Evolutionary conservation across 2,113 vertebrate genomes (phyloP).

Genomic region (Oreochromis aureus): DNA sequence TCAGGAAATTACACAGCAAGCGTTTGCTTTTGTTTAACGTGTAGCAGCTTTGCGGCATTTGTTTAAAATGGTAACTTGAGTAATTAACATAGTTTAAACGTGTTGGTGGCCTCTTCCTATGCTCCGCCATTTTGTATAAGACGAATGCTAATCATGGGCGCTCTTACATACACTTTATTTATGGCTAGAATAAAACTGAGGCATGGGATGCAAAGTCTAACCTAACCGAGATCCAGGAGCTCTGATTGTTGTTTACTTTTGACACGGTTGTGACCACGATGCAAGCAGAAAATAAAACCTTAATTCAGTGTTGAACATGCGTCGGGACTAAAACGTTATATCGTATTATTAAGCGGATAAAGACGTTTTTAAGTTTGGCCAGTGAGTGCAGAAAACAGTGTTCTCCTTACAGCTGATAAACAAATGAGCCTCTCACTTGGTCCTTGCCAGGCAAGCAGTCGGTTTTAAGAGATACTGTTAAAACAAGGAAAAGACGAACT

Average conservation of each 20-base stretch:
- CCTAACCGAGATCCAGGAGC: not conserved
- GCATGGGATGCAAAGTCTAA: slow-evolving; percentile 28
- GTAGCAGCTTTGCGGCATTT: slow-evolving; percentile 29
- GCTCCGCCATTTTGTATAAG: slow-evolving; percentile 82
- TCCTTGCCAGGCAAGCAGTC: slow-evolving; percentile 24
- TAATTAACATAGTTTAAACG: slow-evolving; percentile 79
- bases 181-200: slow-evolving; percentile 67
- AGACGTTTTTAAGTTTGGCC: slow-evolving; percentile 54
- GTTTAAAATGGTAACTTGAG: slow-evolving; percentile 64
- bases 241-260: slow-evolving; percentile 22
- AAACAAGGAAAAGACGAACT: slow-evolving; percentile 78
- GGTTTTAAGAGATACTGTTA: slow-evolving; percentile 69
- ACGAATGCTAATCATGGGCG: slow-evolving; percentile 82
- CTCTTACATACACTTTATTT: slow-evolving; percentile 79
- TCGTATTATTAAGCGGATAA: slow-evolving; percentile 41
- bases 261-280: not conserved
- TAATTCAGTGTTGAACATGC: slow-evolving; percentile 58
- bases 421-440: not conserved
- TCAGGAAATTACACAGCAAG: slow-evolving; percentile 56
- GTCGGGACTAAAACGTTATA: slow-evolving; percentile 71
- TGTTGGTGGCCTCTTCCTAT: slow-evolving; percentile 80
- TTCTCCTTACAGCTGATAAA: not conserved
- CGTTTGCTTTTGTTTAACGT: slow-evolving; percentile 19
- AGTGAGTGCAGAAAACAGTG: slow-evolving; percentile 41
- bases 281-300: slow-evolving; percentile 23